These are phyloP conservation scores for Plectrocnemia conspersa DNA, from an alignment of 1,140 invertebrate species.

Conservation along the genomic window DNA sequence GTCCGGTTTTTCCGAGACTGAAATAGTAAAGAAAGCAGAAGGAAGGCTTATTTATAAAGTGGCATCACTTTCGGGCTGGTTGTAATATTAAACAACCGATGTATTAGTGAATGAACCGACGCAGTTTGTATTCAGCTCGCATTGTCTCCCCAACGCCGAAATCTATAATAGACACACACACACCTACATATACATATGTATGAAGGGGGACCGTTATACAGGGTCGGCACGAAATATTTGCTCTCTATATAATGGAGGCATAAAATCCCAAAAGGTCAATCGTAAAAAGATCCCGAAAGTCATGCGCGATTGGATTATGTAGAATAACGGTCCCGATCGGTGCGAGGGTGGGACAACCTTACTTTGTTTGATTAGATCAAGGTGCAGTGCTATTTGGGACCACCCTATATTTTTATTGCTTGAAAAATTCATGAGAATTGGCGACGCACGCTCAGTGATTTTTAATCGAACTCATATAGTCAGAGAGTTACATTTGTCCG, in stretches of 20 bases:
- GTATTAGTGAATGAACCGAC: constrained; percentile 8
- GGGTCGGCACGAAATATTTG: constrained; percentile 24
- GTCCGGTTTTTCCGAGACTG: too few relatives aligned
- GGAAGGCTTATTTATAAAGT: constrained; percentile 21
- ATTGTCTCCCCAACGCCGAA: constrained; percentile 18
- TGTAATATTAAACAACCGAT: constrained; percentile 23
- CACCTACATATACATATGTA: not conserved
- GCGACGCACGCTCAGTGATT: too few relatives aligned
- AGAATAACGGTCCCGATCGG: constrained; percentile 20
- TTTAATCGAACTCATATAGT: too few relatives aligned
- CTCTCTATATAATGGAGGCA: constrained; percentile 30
- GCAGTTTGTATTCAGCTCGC: constrained; percentile 20
- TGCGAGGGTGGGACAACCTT: constrained; percentile 17
- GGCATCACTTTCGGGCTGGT: constrained; percentile 18
- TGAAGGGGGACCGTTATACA: not conserved
- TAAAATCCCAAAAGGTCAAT: constrained; percentile 32
- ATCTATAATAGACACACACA: constrained; percentile 14
- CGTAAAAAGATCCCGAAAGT: constrained; percentile 31
- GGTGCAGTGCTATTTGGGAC: constrained; percentile 24
- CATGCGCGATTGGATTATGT: constrained; percentile 31
- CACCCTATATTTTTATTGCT: too few relatives aligned
- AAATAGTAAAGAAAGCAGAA: too few relatives aligned
- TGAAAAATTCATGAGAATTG: too few relatives aligned
- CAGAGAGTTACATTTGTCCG: too few relatives aligned
- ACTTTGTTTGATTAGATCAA: constrained; percentile 32